phyloP scores from a whole-genome alignment of 2,888 invertebrate genomes.

The Lucinisca nassula region DNA sequence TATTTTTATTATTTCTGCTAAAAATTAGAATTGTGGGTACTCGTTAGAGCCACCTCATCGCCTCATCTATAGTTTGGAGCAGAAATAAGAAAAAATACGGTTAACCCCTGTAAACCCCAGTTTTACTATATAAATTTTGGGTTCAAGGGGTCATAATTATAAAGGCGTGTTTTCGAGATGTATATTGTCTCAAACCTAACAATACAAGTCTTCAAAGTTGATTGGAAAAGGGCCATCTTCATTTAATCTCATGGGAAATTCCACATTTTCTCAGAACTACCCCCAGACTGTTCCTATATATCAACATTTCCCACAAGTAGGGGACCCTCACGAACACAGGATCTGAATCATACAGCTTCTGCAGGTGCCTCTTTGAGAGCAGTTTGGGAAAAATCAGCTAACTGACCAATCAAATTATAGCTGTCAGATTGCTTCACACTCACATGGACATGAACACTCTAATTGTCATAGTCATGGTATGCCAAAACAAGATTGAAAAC shows the following conservation, averaged over 20 bases:
- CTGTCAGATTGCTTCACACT: neutral
- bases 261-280: constrained; percentile 61
- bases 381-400: constrained; percentile 29
- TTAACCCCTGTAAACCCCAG: no score
- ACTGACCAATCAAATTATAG: constrained; percentile 5
- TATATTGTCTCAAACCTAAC: constrained; percentile 90
- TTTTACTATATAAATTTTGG: no score
- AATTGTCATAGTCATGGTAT: constrained; percentile 15
- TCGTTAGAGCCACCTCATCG: no score
- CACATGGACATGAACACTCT: constrained; percentile 38
- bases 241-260: constrained; percentile 77
- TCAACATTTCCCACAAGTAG: constrained; percentile 43
- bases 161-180: no score
- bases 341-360: constrained; percentile 46
- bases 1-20: no score
- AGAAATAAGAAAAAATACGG: no score
- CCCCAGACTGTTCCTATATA: constrained; percentile 38
- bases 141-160: no score
- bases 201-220: constrained; percentile 90
- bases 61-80: no score
- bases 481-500: neutral
- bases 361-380: constrained; percentile 35
- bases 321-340: constrained; percentile 74
- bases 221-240: constrained; percentile 87
- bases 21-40: no score